Base-by-base conservation (phyloP, 2,113 vertebrate genomes). In the Gopherus flavomarginatus region DNA sequence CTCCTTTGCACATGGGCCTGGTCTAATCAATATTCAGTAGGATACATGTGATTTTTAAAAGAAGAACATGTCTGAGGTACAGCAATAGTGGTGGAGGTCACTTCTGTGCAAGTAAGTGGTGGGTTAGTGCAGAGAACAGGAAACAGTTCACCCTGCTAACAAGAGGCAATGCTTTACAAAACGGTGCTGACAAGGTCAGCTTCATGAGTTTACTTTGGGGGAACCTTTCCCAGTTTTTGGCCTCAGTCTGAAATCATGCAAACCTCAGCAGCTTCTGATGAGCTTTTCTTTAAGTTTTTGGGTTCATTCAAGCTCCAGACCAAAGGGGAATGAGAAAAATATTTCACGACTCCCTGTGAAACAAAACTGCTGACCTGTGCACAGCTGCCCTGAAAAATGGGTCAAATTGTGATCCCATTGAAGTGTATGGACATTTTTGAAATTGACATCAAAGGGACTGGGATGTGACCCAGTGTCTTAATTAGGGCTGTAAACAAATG, bases 11-110 rank as follows among this genome's bases (percentile, higher is more conserved):
- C 4, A 83, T 47, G 69, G 54, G 11, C n/a, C n/a, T 26, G n/a
- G 22, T 44, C 35, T 22, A 47, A 89, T 65, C 53, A 57, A 83
- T 57, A 86, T 80, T 22, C 53, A 90, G 50, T n/a, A 35, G 80
- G 77, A 47, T 85, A 57, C 59, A 35, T 84, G 27, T 54, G 92
- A 81, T 88, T 81, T 91, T 94, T 94, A 77, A 47, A 62, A 93
- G 65, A 26, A 90, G 87, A 83, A 62, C 5, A 44, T 22, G 47
- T 59, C 47, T 84, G 78, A 86, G 72, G 9, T 57, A 16, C 6
- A 8, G 26, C 47, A 56, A 44, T 69, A 72, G 78, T 62, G 2
- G 1, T 24, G 72, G 7, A 10, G 90, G 38, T 52, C 81, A 59
- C 6, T 94, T 53, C 11, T 22, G 31, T 42, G 22, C 52, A 85